phyloP scores from a whole-genome alignment of 2,888 invertebrate genomes.

The Cataglyphis albicans region DNA sequence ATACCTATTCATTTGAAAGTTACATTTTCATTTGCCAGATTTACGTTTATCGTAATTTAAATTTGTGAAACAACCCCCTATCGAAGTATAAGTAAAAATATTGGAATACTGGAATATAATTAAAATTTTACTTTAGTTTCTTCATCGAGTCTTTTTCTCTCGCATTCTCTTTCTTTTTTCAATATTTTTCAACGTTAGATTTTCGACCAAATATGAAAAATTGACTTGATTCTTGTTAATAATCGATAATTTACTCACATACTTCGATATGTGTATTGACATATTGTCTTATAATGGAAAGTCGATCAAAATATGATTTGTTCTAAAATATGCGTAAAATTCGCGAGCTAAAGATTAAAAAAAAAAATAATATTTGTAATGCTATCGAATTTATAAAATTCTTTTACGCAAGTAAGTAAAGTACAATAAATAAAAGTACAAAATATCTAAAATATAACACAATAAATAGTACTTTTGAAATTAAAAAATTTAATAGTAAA shows the following conservation, averaged over 20 bases:
- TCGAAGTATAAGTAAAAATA: constrained; percentile 22
- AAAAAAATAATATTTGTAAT: background rate
- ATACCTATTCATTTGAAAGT: constrained; percentile 15
- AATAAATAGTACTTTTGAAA: background rate
- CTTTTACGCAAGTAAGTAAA: background rate
- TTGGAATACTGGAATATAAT: background rate
- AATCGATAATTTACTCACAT: background rate
- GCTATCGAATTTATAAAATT: background rate
- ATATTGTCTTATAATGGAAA: background rate
- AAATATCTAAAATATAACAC: background rate
- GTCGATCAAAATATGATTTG: background rate
- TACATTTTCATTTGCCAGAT: constrained; percentile 21
- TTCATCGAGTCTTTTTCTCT: background rate
- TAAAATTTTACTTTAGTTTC: background rate
- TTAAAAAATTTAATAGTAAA: background rate
- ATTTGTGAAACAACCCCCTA: constrained; percentile 1
- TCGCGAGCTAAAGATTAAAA: background rate
- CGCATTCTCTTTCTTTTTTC: background rate
- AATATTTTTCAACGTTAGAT: constrained; percentile 5
- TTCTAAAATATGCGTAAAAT: constrained; percentile 9
- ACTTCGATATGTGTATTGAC: background rate
- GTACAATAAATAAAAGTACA: background rate
- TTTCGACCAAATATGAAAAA: background rate
- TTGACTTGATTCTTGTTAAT: background rate
- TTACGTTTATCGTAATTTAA: constrained; percentile 16